Base-by-base conservation (phyloP, 2,888 invertebrate species). In the Elysia crispata region DNA sequence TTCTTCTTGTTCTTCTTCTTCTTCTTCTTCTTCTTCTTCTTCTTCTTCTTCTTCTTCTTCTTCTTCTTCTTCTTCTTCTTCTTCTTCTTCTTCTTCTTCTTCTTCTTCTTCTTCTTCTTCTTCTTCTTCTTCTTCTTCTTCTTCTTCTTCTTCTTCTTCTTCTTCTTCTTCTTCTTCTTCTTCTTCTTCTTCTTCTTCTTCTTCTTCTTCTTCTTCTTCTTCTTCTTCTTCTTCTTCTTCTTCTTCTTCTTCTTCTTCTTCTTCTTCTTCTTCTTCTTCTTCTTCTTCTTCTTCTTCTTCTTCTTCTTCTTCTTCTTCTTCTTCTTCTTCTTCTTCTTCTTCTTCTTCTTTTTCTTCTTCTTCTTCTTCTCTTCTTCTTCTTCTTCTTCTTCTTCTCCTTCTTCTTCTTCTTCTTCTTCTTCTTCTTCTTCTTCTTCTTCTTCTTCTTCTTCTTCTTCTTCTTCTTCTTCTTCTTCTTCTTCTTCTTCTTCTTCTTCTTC, bases 201-300 rank as follows among this genome's bases (percentile, higher is more conserved):
- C 6, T 66, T 31, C 54, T n/a, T 64, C 76, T 50, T 18, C 50
- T 54, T 66, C 23, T 49, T 67, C 67, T 0, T 66, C 50, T 31
- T 28, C 67, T 28, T 41, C 11, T 76, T 11, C 28, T 20, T 66
- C 50, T 66, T 15, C 49, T 50, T 50, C 5, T 67, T 50, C 67
- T 25, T 76, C 25, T 41, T 41, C 30, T 18, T 64, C 0, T 23
- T 33, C 66, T 23, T n/a, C 23, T 64, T 13, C 62, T 50, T 66
- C 30, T 41, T 30, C 57, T 33, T n/a, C 50, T 33, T 8, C n/a
- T 31, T 1, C 41, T 41, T 67, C 1, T 67, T 23, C 41, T 1
- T 67, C 30, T 67, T 3, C 41, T 41, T 67, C 1, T 67, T 41
- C 41, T 5, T 67, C 67, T 30, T 5, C 15, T 25, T 41, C 33